Conservation (phyloP, 1,140 invertebrate genomes). For the Phocides pigmalion region DNA sequence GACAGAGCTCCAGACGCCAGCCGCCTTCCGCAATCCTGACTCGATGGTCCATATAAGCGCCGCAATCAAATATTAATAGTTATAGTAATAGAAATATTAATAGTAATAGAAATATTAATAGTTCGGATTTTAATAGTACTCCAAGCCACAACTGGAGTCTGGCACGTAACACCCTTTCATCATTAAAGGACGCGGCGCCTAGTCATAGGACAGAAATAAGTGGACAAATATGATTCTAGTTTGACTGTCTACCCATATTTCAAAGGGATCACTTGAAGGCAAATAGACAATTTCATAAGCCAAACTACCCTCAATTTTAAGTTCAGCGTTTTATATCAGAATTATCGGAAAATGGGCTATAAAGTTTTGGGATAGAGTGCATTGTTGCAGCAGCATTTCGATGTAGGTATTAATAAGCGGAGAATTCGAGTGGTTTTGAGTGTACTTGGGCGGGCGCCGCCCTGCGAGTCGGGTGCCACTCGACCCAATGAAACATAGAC, state of each 20-base stretch:
- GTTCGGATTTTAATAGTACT: too few relatives aligned
- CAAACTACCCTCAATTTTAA: constrained; percentile 11
- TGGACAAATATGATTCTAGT: too few relatives aligned
- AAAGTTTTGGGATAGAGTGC: constrained; percentile 35
- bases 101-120: too few relatives aligned
- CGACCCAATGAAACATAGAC: constrained; percentile 51
- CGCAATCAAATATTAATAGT: too few relatives aligned
- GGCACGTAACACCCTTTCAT: too few relatives aligned
- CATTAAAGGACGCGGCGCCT: too few relatives aligned
- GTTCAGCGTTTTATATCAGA: constrained; percentile 6
- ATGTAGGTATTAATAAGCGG: constrained; percentile 50
- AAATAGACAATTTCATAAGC: constrained; percentile 40
- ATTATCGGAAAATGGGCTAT: constrained; percentile 40
- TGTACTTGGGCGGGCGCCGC: constrained; percentile 50
- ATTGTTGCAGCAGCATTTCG: constrained; percentile 37
- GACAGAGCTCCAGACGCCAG: too few relatives aligned
- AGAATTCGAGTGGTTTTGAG: constrained; percentile 50
- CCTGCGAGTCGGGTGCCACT: constrained; percentile 44
- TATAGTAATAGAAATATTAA: too few relatives aligned
- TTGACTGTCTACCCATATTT: not conserved
- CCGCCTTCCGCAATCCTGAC: too few relatives aligned
- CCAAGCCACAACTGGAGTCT: too few relatives aligned
- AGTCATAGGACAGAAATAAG: too few relatives aligned
- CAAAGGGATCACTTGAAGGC: constrained; percentile 1
- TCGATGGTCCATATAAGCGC: too few relatives aligned